Evolutionary conservation across 2,888 invertebrate species (phyloP).

Genomic region (Microchrysa polita): DNA sequence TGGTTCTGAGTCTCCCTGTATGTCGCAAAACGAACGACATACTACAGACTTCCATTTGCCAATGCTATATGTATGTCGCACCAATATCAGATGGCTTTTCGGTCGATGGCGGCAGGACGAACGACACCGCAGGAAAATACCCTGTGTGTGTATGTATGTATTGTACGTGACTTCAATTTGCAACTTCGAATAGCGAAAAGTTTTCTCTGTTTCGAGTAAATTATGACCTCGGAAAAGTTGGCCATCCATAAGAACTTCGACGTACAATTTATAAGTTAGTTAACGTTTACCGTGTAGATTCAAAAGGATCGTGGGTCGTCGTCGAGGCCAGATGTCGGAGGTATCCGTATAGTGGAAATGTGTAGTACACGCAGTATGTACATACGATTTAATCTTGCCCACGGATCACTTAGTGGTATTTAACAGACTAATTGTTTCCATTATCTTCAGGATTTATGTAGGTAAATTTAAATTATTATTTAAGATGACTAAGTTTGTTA

Average conservation of each 20-base stretch:
- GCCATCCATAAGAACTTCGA: conserved; percentile 40
- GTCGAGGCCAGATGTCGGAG: no score
- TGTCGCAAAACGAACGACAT: not conserved
- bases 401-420: conserved; percentile 39
- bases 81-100: conserved; percentile 7
- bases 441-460: conserved; percentile 24
- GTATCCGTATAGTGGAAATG: not conserved
- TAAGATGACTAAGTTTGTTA: conserved; percentile 1
- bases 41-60: not conserved
- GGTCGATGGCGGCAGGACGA: not conserved
- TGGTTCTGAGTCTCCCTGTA: conserved; percentile 14
- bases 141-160: no score
- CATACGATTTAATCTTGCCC: conserved; percentile 20
- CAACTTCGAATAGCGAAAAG: conserved; percentile 25
- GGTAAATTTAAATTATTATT: conserved; percentile 11
- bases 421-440: conserved; percentile 40
- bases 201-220: conserved; percentile 40
- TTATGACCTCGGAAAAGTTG: conserved; percentile 43
- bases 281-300: conserved; percentile 40
- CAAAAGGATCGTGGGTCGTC: not conserved
- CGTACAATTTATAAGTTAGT: conserved; percentile 42
- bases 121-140: conserved; percentile 24
- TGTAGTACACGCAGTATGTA: not conserved
- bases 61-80: no score
- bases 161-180: conserved; percentile 44